Evolutionary conservation across 2,113 vertebrate genomes (phyloP), one percentile per base, ranked within the genome.

Genomic region (Melanerpes aurifrons): DNA sequence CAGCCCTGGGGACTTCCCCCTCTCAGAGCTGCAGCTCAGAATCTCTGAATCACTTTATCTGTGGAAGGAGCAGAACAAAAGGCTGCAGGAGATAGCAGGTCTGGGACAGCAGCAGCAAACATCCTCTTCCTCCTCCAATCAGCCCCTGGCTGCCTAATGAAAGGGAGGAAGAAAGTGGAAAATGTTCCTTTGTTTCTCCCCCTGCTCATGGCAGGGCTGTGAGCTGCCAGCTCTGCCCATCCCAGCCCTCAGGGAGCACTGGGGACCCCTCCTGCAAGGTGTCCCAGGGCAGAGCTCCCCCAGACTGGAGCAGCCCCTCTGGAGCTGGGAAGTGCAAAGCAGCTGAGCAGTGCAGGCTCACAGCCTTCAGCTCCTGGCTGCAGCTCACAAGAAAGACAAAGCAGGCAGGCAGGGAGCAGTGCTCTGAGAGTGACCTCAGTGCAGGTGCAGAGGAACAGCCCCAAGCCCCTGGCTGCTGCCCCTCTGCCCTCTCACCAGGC

Each of bases 41-140:
- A 48, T 26, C 90, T 77, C 89, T 32, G 81, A 91, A 86, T 93
- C 90, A 48, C 16, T 66, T 89, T 29, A 88, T 81, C 89, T 63
- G 31, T 80, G 89, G 69, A 66, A 90, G 89, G 28, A 86, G 80
- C 79, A 81, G 56, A 79, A 92, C 78, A 76, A 95, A 86, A 87
- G 86, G 67, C 68, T 9, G 40, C 61, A 22, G 73, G 77, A 66
- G 91, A 82, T 4, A 63, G 80, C 70, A 69, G 71, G 73, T 81
- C 7, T 31, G 75, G 5, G 10, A 15, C 25, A 64, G 63, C 70
- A 45, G 84, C 66, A 19, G 43, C n/a, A 85, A 92, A 94, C 85
- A 80, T 86, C 91, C 94, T 72, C 62, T 75, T 94, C 93, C 90
- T 67, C 74, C 32, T 24, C 62, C 56, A 66, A 48, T 79, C 84